These are phyloP conservation scores for Nansenia antarctica DNA, from an alignment of 2,113 vertebrate genomes.

Conservation along the genomic window DNA sequence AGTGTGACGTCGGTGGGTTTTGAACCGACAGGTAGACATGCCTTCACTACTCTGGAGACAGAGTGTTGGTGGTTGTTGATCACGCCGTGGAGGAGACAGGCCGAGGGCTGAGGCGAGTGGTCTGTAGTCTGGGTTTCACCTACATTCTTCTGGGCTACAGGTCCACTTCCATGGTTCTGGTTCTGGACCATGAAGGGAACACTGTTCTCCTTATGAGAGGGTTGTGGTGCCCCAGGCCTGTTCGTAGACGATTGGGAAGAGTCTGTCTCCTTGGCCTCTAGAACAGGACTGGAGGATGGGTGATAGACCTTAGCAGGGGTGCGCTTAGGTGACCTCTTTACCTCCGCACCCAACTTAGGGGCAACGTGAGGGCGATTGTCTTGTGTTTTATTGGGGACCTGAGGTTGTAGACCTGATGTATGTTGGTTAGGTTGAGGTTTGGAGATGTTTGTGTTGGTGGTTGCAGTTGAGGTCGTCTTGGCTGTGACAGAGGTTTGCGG, in stretches of 20 bases:
- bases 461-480: slow-evolving; percentile 28
- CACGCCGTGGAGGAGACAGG: slow-evolving; percentile 62
- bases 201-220: slow-evolving; percentile 51
- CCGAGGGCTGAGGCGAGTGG: slow-evolving; percentile 55
- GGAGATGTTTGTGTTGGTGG: neutral
- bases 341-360: slow-evolving; percentile 35
- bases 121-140: slow-evolving; percentile 71
- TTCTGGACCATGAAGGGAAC: slow-evolving; percentile 56
- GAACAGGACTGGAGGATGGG: slow-evolving; percentile 29
- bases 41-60: slow-evolving; percentile 76
- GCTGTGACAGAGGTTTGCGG: slow-evolving; percentile 43
- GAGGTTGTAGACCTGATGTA: slow-evolving; percentile 57
- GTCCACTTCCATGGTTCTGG: slow-evolving; percentile 57
- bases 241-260: slow-evolving; percentile 30
- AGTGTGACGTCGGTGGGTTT: slow-evolving; percentile 81
- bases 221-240: slow-evolving; percentile 13
- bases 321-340: slow-evolving; percentile 68
- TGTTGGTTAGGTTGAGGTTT: slow-evolving; percentile 49
- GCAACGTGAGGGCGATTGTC: slow-evolving; percentile 58
- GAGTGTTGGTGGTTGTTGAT: slow-evolving; percentile 59
- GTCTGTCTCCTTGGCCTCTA: slow-evolving; percentile 45
- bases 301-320: slow-evolving; percentile 54
- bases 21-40: slow-evolving; percentile 78
- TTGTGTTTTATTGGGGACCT: slow-evolving; percentile 52
- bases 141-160: slow-evolving; percentile 63